Base-by-base conservation (phyloP, 2,888 invertebrate genomes). In the Aricia artaxerxes region DNA sequence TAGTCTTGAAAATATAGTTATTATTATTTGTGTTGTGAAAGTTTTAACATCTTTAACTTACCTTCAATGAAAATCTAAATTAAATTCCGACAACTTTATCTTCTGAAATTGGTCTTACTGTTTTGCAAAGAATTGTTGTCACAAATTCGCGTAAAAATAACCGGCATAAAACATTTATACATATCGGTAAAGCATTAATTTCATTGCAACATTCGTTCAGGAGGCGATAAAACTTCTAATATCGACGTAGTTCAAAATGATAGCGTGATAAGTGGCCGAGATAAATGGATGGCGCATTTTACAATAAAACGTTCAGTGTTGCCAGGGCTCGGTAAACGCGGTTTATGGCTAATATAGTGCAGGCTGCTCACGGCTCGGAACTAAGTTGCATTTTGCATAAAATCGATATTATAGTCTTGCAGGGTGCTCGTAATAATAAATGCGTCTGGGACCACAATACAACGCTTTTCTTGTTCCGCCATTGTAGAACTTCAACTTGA, bases 331-430 rank as follows among this genome's bases (percentile, higher is more conserved):
- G 88, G 89, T 88, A 87, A 89, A 85, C 88, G 83, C 83, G 84
- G 87, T 89, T 90, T 89, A 90, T 86, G 85, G 88, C 83, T 89
- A 87, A 89, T 89, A 89, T 86, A 87, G 84, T 84, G 86, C 85
- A 87, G 85, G 85, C 84, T 85, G 87, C 84, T 88, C 84, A 85
- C 83, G 84, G 84, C 84, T 84, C 83, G 86, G 83, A 89, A 91
- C 89, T 90, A 86, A 86, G 89, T 89, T 91, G 91, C 89, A 91
- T 90, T 92, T 91, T 91, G 91, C 92, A 92, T 92, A 91, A 93
- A 92, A 93, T 92, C 92, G 87, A 92, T 91, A 89, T 84, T 85
- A 79, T 82, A 82, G 78, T 81, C 79, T 82, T 79, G 80, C 86
- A 87, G 84, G 83, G 84, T 81, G 85, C 83, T 85, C 82, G 84